Evolutionary conservation across 2,888 invertebrate genomes (phyloP).

Genomic region (Sphaerophoria rueppellii): DNA sequence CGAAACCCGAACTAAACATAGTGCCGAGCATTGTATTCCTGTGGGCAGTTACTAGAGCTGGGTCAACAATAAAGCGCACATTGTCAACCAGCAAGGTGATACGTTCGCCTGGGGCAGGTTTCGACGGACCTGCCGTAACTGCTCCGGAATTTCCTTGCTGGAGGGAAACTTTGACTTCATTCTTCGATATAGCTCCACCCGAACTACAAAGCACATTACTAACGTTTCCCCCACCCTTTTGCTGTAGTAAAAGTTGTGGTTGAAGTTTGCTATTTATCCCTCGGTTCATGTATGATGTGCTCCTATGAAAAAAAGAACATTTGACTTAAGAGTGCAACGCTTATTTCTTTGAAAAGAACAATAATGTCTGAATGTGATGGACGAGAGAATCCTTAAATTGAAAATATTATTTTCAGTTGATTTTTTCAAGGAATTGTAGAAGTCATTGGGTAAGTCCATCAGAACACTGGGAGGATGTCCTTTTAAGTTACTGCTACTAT

Average conservation of each 20-base stretch:
- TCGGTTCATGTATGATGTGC: constrained; percentile 78
- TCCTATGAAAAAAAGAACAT: constrained; percentile 72
- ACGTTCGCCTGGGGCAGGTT: constrained; percentile 83
- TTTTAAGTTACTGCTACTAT: too few relatives aligned
- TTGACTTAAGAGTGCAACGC: neutral
- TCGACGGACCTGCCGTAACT: constrained; percentile 60
- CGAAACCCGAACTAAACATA: constrained; percentile 97
- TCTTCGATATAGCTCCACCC: constrained; percentile 78
- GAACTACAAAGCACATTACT: constrained; percentile 63
- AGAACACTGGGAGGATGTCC: too few relatives aligned
- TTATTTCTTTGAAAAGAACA: too few relatives aligned
- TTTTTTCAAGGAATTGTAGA: too few relatives aligned
- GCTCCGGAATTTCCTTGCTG: constrained; percentile 30
- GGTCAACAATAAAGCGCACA: constrained; percentile 96
- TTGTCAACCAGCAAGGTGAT: constrained; percentile 98
- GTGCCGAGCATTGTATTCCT: constrained; percentile 99
- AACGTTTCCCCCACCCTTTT: constrained; percentile 67
- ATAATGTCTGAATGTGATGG: too few relatives aligned
- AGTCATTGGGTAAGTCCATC: too few relatives aligned
- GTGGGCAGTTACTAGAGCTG: constrained; percentile 95
- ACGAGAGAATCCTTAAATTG: too few relatives aligned
- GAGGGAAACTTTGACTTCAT: constrained; percentile 68
- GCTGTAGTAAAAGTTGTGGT: constrained; percentile 73
- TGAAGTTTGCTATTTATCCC: constrained; percentile 72
- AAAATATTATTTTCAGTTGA: too few relatives aligned